Conservation (phyloP, 2,797 vertebrate species). For the Platyrinchus mystaceus region DNA sequence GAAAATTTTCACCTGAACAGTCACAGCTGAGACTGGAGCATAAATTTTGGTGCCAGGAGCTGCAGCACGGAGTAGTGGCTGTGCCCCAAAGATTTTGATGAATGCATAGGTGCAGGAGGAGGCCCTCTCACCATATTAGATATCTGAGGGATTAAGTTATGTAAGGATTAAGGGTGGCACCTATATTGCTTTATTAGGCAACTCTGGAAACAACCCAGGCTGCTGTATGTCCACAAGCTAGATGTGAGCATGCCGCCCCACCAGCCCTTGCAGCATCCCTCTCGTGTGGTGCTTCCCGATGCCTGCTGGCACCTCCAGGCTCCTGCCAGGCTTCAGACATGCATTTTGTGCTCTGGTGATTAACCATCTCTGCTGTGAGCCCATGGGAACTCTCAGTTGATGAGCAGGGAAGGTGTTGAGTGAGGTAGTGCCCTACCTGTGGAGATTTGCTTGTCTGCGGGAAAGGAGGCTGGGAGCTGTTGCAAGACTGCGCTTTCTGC, state of each 20-base stretch:
- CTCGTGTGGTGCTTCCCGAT: fast-evolving
- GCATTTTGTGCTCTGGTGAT: neutral
- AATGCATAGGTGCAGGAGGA: neutral
- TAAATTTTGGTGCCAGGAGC: neutral
- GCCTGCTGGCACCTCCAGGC: neutral
- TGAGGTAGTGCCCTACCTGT: neutral
- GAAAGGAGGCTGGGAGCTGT: neutral
- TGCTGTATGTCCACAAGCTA: neutral
- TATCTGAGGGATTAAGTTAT: neutral
- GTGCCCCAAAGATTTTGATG: neutral
- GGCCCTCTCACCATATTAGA: neutral
- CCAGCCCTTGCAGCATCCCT: fast-evolving
- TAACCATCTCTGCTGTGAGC: neutral
- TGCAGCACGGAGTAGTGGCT: fast-evolving
- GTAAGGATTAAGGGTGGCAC: neutral
- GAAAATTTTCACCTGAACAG: neutral
- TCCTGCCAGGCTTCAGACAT: neutral
- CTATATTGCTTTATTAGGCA: neutral
- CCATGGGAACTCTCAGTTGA: fast-evolving
- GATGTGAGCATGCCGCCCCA: fast-evolving
- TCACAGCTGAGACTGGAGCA: neutral
- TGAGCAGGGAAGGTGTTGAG: neutral
- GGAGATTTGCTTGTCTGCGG: neutral
- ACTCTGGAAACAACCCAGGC: neutral
- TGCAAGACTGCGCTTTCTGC: neutral